These are phyloP conservation scores for Sorex araneus DNA, from an alignment of 2,113 vertebrate species.

Conservation along the genomic window DNA sequence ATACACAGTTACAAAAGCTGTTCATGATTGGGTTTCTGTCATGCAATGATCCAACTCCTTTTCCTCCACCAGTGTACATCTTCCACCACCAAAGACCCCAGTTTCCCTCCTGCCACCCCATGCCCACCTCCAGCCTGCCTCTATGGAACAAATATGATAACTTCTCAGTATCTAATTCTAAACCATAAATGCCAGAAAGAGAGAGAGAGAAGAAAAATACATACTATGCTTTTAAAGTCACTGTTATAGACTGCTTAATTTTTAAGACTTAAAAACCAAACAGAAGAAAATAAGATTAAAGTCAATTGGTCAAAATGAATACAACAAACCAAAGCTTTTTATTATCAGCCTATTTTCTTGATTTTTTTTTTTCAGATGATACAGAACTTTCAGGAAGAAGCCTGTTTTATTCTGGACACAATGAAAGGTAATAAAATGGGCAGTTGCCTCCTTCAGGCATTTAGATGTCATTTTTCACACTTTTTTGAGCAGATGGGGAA, in stretches of 20 bases:
- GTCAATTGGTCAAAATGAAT: constrained; percentile 26
- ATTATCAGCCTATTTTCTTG: constrained; percentile 53
- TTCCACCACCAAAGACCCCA: too few species aligned
- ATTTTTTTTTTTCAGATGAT: constrained; percentile 93
- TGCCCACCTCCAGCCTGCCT: too few species aligned
- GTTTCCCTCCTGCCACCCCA: too few species aligned
- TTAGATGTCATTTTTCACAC: neutral
- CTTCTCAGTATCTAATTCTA: too few species aligned
- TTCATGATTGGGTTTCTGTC: too few species aligned
- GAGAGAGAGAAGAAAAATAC: neutral
- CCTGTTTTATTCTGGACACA: constrained; percentile 97
- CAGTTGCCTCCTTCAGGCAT: neutral
- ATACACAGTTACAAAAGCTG: too few species aligned
- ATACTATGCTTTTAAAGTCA: neutral
- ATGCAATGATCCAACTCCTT: too few species aligned
- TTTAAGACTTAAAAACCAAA: neutral
- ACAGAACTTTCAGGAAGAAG: constrained; percentile 98
- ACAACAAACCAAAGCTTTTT: constrained; percentile 8
- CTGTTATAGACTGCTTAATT: constrained; percentile 19
- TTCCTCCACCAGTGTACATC: too few species aligned
- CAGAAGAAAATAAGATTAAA: neutral
- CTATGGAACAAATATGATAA: too few species aligned
- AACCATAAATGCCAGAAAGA: neutral
- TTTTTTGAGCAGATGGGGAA: constrained; percentile 52
- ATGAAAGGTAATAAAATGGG: constrained; percentile 94